Percentiles rank a stretch among this genome's conserved stretches.
Evolutionary conservation across 2,113 vertebrate genomes (phyloP).

Genomic region (Sphyrna mokarran): DNA sequence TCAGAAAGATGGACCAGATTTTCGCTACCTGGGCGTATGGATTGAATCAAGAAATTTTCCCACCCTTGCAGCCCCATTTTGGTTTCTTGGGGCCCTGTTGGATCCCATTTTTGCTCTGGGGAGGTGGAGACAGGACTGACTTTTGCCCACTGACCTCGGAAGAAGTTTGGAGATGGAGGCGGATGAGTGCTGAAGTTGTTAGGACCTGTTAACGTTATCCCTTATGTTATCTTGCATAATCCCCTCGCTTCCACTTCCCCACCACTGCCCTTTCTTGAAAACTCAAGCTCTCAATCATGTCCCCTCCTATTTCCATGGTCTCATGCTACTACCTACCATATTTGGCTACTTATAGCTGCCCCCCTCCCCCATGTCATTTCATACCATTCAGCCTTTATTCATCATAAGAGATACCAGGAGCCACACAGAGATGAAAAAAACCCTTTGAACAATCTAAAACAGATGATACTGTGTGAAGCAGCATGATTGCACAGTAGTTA

Average conservation of each 20-base stretch:
- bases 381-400: too few relatives aligned
- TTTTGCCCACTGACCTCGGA: neutral
- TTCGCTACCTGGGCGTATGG: neutral
- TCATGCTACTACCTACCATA: neutral
- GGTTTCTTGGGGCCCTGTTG: neutral
- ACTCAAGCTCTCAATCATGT: neutral
- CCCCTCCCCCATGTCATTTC: too few relatives aligned
- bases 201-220: neutral
- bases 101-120: neutral
- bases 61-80: neutral
- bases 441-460: too few relatives aligned
- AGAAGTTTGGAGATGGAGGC: neutral
- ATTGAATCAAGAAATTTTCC: neutral
- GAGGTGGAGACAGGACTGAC: neutral
- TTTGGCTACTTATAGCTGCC: too few relatives aligned
- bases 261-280: neutral
- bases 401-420: too few relatives aligned
- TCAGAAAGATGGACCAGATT: neutral
- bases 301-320: neutral
- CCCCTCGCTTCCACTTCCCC: too few relatives aligned
- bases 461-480: too few relatives aligned
- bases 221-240: neutral
- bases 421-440: too few relatives aligned
- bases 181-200: neutral
- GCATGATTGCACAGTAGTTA: too few relatives aligned